Evolutionary conservation across 37 sponge, comb jelly and placozoan genomes (phyloP), one percentile per base, ranked within the genome.

Genomic region (Beroe forskalii): DNA sequence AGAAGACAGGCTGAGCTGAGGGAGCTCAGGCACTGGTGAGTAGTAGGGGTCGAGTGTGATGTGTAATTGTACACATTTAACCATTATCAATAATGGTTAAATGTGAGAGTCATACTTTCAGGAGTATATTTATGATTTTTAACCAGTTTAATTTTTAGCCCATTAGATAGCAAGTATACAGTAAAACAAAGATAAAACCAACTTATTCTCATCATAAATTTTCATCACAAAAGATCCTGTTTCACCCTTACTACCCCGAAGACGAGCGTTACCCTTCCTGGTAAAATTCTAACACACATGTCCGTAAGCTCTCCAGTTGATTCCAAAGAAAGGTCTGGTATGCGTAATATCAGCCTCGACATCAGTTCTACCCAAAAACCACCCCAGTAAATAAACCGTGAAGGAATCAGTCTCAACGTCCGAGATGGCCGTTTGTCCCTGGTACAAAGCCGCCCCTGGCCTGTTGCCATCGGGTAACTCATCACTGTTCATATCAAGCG

Each of bases 1-100:
- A 61, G 94, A 91, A n/a, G 83, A 89, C 43, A 80, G 42, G 44
- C 86, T 4, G 86, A 80, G 20, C 44, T 80, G 48, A 80, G 31
- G 4, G 86, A 80, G 28, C 86, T 80, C 0, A 17, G 30, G 30
- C 55, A 80, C 20, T 80, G 86, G 86, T 80, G 44, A 80, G 86
- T 64, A 12, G 28, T 12, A 12, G 28, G 28, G 67, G 6, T 64
- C n/a, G n/a, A n/a, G n/a, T n/a, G n/a, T n/a, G n/a, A n/a, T n/a
- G n/a, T n/a, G 60, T 55, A 9, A 19, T 55, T 55, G n/a, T n/a
- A n/a, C n/a, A n/a, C n/a, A n/a, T n/a, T n/a, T n/a, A n/a, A n/a
- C n/a, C n/a, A n/a, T n/a, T n/a, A n/a, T n/a, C n/a, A n/a, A n/a
- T n/a, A n/a, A n/a, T n/a, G n/a, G n/a, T n/a, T n/a, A n/a, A n/a